Conservation (phyloP, 2,113 vertebrate genomes). For the Sinocyclocheilus maitianheensis region DNA sequence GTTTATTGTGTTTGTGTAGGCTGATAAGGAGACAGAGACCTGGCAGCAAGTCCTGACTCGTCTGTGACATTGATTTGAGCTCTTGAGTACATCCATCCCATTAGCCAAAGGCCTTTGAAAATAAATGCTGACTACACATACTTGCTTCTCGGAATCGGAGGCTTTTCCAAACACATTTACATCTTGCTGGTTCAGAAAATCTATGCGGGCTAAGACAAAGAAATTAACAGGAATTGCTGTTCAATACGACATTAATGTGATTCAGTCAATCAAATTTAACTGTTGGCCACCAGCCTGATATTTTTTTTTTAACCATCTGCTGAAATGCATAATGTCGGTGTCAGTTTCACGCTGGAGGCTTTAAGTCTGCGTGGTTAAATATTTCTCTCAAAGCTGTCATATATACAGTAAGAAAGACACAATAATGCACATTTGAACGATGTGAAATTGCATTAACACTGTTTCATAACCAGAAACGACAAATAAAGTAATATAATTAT, state of each 20-base stretch:
- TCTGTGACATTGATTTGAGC: slow-evolving; percentile 47
- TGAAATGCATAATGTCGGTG: not conserved
- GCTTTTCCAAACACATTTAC: slow-evolving; percentile 30
- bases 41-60: slow-evolving; percentile 42
- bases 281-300: slow-evolving; percentile 10
- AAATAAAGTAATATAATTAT: not conserved
- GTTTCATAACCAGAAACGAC: not conserved
- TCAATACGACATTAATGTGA: slow-evolving; percentile 10
- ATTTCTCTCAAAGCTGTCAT: not conserved
- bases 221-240: slow-evolving; percentile 21
- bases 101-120: slow-evolving; percentile 46
- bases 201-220: slow-evolving; percentile 34
- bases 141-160: slow-evolving; percentile 35
- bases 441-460: not conserved
- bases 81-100: slow-evolving; percentile 33
- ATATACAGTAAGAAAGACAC: not conserved
- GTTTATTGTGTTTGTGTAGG: slow-evolving; percentile 42
- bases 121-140: slow-evolving; percentile 42
- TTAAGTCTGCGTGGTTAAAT: not conserved
- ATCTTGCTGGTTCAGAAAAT: slow-evolving; percentile 17
- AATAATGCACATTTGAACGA: not conserved
- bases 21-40: slow-evolving; percentile 27
- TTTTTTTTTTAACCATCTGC: not conserved
- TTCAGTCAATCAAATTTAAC: slow-evolving; percentile 27
- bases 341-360: not conserved